phyloP scores from a whole-genome alignment of 2,888 invertebrate genomes.

The Cylloceria caligata region DNA sequence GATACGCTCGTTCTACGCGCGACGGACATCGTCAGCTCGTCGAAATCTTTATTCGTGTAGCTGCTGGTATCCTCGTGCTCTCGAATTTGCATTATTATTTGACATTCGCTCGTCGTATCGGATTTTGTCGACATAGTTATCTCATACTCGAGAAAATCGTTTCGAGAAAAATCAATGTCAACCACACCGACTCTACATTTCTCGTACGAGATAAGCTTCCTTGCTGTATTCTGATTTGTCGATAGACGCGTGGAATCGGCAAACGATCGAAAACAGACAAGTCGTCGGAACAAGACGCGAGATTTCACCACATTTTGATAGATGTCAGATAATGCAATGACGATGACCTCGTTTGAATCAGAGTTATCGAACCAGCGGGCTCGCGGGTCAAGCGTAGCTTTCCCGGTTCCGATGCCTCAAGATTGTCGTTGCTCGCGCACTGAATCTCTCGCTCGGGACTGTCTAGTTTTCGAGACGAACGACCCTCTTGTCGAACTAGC shows the following conservation, averaged over 20 bases:
- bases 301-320: neutral
- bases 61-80: conserved; percentile 46
- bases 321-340: neutral
- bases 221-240: neutral
- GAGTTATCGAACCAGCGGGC: too few species aligned
- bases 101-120: conserved; percentile 45
- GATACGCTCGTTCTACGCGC: conserved; percentile 62
- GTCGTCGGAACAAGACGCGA: neutral
- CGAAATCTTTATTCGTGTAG: conserved; percentile 32
- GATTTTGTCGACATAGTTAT: conserved; percentile 15
- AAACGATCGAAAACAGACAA: neutral
- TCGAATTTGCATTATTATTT: conserved; percentile 40
- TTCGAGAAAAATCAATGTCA: neutral
- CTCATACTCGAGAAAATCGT: neutral
- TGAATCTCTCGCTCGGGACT: neutral
- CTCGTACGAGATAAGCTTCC: neutral
- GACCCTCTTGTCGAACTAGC: neutral
- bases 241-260: conserved; percentile 37
- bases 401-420: too few species aligned
- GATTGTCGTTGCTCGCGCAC: neutral
- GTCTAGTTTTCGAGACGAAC: too few species aligned
- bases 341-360: too few species aligned
- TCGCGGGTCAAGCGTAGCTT: too few species aligned
- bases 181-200: neutral
- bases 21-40: conserved; percentile 41